Percentiles rank a stretch among this genome's conserved stretches.
Conservation (phyloP, 2,113 vertebrate species). For the Oxygymnocypris stewartii region DNA sequence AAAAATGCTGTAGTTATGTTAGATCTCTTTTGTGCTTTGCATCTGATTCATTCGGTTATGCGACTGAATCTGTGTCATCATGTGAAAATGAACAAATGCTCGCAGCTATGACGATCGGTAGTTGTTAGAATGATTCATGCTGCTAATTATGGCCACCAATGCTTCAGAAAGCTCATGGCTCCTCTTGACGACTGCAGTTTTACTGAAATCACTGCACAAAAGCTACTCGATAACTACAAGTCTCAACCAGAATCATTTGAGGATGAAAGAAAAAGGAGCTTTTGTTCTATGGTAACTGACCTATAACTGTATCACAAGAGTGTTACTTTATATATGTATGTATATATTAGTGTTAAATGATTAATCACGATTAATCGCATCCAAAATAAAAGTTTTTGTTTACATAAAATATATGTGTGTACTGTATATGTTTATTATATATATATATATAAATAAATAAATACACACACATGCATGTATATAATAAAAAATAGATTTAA, state of each 20-base stretch:
- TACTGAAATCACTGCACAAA: background rate
- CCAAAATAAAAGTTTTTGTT: too few species aligned
- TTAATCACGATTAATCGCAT: too few species aligned
- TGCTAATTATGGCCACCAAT: conserved; percentile 57
- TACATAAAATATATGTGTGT: too few species aligned
- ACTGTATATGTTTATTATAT: too few species aligned
- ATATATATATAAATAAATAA: too few species aligned
- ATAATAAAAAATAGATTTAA: too few species aligned
- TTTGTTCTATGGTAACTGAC: background rate
- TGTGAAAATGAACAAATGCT: conserved; percentile 68
- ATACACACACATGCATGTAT: too few species aligned
- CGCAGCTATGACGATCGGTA: conserved; percentile 63
- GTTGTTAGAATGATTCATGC: conserved; percentile 62
- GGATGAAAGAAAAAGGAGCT: background rate
- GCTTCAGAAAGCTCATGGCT: conserved; percentile 25
- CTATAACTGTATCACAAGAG: background rate
- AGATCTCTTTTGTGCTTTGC: background rate
- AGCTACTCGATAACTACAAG: background rate
- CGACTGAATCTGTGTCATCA: conserved; percentile 48
- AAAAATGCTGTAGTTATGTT: background rate
- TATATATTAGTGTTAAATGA: too few species aligned
- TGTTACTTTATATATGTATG: background rate
- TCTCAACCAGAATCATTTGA: background rate
- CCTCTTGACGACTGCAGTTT: conserved; percentile 52
- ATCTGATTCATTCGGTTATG: background rate